Percentiles rank a stretch among this genome's conserved stretches.
Conservation (phyloP, 2,113 vertebrate species). For the Notothenia coriiceps region DNA sequence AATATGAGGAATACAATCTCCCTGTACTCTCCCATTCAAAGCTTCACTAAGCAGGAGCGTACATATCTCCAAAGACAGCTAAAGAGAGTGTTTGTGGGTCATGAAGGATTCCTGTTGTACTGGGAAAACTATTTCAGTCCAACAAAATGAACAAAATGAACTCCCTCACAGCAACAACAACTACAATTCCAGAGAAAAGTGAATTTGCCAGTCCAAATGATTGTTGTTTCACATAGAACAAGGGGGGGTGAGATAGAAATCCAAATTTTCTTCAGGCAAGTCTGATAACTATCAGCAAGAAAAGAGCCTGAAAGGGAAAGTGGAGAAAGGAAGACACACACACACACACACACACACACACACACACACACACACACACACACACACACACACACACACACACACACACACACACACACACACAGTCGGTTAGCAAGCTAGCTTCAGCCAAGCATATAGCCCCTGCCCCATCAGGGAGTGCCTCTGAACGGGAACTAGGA, state of each 20-base stretch:
- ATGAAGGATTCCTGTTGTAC: neutral
- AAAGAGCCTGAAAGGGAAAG: constrained; percentile 7
- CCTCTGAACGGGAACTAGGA: constrained; percentile 66
- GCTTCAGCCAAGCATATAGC: constrained; percentile 70
- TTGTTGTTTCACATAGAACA: constrained; percentile 44
- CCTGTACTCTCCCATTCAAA: constrained; percentile 49
- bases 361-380: constrained; percentile 23
- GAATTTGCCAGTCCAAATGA: constrained; percentile 22
- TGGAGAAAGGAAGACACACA: neutral
- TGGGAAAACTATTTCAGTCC: constrained; percentile 34
- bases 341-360: constrained; percentile 7
- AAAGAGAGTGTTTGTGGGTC: constrained; percentile 22
- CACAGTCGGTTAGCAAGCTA: constrained; percentile 60
- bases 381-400: constrained; percentile 19
- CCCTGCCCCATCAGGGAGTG: constrained; percentile 74
- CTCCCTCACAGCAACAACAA: constrained; percentile 5
- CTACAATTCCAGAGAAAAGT: constrained; percentile 17
- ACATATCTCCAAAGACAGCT: constrained; percentile 27
- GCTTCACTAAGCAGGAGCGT: constrained; percentile 27
- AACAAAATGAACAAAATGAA: constrained; percentile 15
- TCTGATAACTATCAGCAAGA: constrained; percentile 43
- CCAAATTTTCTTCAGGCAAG: constrained; percentile 13
- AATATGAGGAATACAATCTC: constrained; percentile 50
- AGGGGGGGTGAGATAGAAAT: constrained; percentile 47
- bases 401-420: constrained; percentile 44